Conservation (phyloP, 2,888 invertebrate genomes). For the Tupiocoris notatus region DNA sequence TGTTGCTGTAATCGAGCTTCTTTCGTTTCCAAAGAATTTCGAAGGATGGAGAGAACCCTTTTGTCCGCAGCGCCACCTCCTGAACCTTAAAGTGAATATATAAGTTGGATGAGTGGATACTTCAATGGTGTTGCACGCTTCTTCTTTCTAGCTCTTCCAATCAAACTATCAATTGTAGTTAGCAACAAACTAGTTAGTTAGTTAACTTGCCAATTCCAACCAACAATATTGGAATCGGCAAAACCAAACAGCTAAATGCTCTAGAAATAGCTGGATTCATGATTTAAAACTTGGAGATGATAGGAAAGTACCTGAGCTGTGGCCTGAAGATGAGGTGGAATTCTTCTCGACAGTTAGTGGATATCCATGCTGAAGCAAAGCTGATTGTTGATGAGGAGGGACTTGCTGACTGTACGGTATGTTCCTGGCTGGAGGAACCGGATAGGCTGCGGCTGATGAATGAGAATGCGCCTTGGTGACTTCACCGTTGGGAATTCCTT, state of each 20-base stretch:
- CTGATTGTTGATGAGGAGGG: not conserved
- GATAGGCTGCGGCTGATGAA: not conserved
- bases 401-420: conserved; percentile 19
- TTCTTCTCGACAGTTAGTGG: not conserved
- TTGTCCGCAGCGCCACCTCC: conserved; percentile 57
- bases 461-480: not conserved
- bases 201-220: too few relatives aligned
- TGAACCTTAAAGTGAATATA: not conserved
- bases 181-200: too few relatives aligned
- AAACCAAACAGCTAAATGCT: too few relatives aligned
- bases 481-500: conserved; percentile 29
- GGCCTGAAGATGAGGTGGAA: not conserved
- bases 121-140: too few relatives aligned
- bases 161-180: too few relatives aligned
- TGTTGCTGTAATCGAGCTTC: conserved; percentile 59
- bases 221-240: too few relatives aligned
- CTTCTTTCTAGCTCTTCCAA: too few relatives aligned
- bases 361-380: not conserved
- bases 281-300: too few relatives aligned
- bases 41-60: conserved; percentile 67
- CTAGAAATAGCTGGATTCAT: too few relatives aligned
- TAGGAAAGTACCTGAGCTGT: conserved; percentile 7
- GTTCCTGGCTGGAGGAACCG: conserved; percentile 1
- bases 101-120: too few relatives aligned
- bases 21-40: conserved; percentile 67